Conservation (phyloP, 2,797 vertebrate genomes). For the Ciconia nigra region DNA sequence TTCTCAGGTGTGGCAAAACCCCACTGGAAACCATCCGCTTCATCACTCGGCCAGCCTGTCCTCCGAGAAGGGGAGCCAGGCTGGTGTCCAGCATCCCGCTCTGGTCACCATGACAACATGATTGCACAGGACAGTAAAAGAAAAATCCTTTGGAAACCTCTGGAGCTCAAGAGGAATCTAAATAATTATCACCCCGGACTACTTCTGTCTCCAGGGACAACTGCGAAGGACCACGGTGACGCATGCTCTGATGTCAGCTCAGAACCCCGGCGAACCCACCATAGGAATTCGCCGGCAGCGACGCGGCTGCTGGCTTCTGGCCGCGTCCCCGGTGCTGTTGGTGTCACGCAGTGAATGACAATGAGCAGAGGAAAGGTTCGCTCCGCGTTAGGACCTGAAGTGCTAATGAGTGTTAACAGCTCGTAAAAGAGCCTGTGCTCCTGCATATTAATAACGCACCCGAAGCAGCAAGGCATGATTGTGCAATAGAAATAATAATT, state of each 20-base stretch:
- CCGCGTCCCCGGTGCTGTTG: background rate
- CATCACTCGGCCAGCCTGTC: background rate
- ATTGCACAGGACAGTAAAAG: background rate
- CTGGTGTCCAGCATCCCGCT: background rate
- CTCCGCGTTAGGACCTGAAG: background rate
- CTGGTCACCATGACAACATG: conserved; percentile 5
- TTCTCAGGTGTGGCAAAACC: background rate
- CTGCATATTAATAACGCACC: background rate
- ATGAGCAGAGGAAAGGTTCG: background rate
- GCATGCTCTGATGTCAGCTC: conserved; percentile 29
- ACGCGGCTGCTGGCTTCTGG: background rate
- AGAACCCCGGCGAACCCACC: background rate
- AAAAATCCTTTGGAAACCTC: background rate
- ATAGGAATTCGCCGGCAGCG: background rate
- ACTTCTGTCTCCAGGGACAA: background rate
- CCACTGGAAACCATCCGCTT: background rate
- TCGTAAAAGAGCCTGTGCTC: background rate
- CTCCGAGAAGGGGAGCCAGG: background rate
- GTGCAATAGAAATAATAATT: fast-evolving
- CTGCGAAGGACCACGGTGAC: background rate
- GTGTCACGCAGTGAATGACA: background rate
- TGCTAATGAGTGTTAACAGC: background rate
- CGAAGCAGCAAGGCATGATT: background rate
- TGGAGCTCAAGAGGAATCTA: background rate
- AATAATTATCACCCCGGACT: background rate